Evolutionary conservation across 2,113 vertebrate genomes (phyloP), one percentile per base, ranked within the genome.

Genomic region (Anhinga rufa): DNA sequence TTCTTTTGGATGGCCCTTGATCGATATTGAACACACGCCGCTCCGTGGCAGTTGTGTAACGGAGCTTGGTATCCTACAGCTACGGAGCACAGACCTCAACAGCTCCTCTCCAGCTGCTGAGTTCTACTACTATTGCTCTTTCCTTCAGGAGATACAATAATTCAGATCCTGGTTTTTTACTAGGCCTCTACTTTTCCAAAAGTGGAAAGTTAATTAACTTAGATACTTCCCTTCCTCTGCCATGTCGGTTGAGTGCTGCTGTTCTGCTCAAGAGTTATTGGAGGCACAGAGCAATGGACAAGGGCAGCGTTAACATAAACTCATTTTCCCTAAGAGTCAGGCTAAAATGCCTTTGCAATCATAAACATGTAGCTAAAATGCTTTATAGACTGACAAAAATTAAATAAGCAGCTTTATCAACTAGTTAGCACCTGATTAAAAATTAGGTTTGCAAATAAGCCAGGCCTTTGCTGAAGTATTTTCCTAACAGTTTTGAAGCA

Each of bases 371-470:
- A 82, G 36, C 34, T 22, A 76, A 90, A 94, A 12, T 86, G 82
- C 75, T 83, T 86, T 80, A 51, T 8, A 69, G 85, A 71, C 29
- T 19, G 32, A n/a, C 40, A 86, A 80, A 76, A 86, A 42, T 10
- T 5, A 81, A 93, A 81, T 36, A 70, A 91, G 61, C 44, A 57
- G 29, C 25, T 92, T 70, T 74, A 90, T 70, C 71, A 90, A 72
- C 38, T 42, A 78, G 25, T 70, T 82, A 95, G 42, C 64, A 52
- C 4, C 60, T 79, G 52, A 82, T 46, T 84, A 78, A 65, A 82
- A 94, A 83, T 26, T 61, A 79, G 31, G 82, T 96, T 81, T 88
- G 60, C 84, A 88, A 82, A 84, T 76, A 93, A 95, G 88, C 54
- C 71, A 94, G 74, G 79, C 19, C 51, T 94, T 78, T 74, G 64